These are phyloP conservation scores for Xiphophorus maculatus DNA, from an alignment of 2,113 vertebrate species.

Conservation along the genomic window DNA sequence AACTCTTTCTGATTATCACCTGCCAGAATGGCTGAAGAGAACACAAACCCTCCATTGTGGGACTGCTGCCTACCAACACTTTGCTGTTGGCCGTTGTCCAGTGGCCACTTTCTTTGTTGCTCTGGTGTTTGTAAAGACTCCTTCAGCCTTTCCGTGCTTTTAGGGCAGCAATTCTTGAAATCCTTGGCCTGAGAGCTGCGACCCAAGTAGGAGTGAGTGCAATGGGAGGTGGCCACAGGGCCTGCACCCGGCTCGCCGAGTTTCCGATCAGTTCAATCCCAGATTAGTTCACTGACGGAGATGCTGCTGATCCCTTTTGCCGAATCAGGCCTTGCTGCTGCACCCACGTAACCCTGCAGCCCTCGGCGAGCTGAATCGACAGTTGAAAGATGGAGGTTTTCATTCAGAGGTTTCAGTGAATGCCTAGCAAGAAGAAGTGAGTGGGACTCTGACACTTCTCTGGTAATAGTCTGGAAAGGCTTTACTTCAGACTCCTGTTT, in stretches of 20 bases:
- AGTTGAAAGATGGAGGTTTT: slow-evolving; percentile 47
- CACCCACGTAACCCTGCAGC: slow-evolving; percentile 33
- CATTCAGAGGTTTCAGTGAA: slow-evolving; percentile 17
- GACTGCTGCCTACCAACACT: slow-evolving; percentile 11
- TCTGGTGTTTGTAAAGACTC: slow-evolving; percentile 8
- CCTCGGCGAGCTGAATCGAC: slow-evolving; percentile 8
- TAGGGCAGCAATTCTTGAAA: slow-evolving; percentile 2
- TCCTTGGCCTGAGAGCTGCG: not conserved
- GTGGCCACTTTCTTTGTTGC: not conserved
- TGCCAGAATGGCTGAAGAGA: slow-evolving; percentile 2
- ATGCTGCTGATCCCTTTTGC: slow-evolving; percentile 58
- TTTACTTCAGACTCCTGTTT: slow-evolving; percentile 27
- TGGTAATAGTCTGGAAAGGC: slow-evolving; percentile 10
- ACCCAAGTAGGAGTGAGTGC: slow-evolving; percentile 17
- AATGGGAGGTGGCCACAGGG: slow-evolving; percentile 31
- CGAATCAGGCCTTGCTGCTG: slow-evolving; percentile 53
- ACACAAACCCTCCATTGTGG: not conserved
- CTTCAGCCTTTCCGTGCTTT: not conserved
- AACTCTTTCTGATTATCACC: slow-evolving; percentile 25
- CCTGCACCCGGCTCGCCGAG: slow-evolving; percentile 48
- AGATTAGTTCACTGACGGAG: slow-evolving; percentile 76
- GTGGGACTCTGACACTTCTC: not conserved
- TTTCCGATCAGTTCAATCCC: slow-evolving; percentile 70
- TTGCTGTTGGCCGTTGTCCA: not conserved
- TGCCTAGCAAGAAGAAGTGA: not conserved